Evolutionary conservation across 2,888 invertebrate genomes (phyloP).

Genomic region (Drosophila koepferae): DNA sequence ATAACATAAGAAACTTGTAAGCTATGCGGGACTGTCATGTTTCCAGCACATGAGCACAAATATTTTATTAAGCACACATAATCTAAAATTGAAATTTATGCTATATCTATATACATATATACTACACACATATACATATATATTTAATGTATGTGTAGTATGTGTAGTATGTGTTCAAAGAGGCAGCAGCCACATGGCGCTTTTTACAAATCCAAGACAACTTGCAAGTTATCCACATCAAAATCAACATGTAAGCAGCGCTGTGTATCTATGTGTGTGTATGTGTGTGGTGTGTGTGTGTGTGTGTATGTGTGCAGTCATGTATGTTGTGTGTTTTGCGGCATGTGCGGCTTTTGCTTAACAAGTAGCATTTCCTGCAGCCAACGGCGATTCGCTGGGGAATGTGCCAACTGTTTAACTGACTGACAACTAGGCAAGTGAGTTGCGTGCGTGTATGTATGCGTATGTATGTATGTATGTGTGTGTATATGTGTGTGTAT

Average conservation of each 20-base stretch:
- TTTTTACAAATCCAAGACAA: slow-evolving; percentile 50
- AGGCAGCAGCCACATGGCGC: slow-evolving; percentile 36
- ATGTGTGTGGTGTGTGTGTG: slow-evolving; percentile 10
- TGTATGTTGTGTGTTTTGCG: slow-evolving; percentile 52
- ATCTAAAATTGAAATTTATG: slow-evolving; percentile 78
- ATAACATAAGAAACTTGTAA: slow-evolving; percentile 14
- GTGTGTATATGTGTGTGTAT: neutral
- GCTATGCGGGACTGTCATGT: slow-evolving; percentile 10
- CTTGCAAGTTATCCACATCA: slow-evolving; percentile 68
- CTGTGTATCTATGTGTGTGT: slow-evolving; percentile 7
- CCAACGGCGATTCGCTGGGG: slow-evolving; percentile 58
- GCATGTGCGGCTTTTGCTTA: slow-evolving; percentile 63
- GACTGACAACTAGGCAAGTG: slow-evolving; percentile 64
- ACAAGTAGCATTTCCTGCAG: slow-evolving; percentile 72
- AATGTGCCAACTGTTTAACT: slow-evolving; percentile 69
- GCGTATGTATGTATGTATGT: neutral
- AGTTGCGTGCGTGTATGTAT: slow-evolving; percentile 25
- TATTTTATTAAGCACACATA: slow-evolving; percentile 73
- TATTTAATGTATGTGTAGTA: neutral
- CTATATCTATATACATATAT: slow-evolving; percentile 27
- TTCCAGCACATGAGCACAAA: slow-evolving; percentile 35
- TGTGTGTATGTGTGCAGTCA: slow-evolving; percentile 6
- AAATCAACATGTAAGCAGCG: slow-evolving; percentile 50
- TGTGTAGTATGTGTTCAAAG: slow-evolving; percentile 38
- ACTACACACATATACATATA: neutral